These are phyloP conservation scores for Agonopterix alstromeriana DNA, from an alignment of 2,888 invertebrate species.

Conservation along the genomic window DNA sequence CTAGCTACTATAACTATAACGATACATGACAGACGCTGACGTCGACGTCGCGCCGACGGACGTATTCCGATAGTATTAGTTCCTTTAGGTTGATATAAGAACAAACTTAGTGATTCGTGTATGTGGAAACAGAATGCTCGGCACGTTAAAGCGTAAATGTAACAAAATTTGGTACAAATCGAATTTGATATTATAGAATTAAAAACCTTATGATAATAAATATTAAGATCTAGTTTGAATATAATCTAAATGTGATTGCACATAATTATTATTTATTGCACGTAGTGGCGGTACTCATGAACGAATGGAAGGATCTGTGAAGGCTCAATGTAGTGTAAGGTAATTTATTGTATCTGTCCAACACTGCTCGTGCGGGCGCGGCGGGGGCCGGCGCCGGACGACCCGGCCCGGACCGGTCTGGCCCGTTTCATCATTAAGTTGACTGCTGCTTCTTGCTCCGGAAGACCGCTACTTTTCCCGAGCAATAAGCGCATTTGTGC, in stretches of 20 bases:
- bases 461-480: constrained; percentile 73
- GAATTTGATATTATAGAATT: constrained; percentile 50
- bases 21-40: constrained; percentile 37
- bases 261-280: constrained; percentile 50
- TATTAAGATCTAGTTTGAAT: constrained; percentile 35
- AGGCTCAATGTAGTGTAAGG: constrained; percentile 40
- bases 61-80: constrained; percentile 31
- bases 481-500: constrained; percentile 66
- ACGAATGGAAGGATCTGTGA: constrained; percentile 10
- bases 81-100: constrained; percentile 29
- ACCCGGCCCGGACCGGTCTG: constrained; percentile 13
- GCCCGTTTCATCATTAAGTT: background rate
- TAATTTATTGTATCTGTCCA: constrained; percentile 22
- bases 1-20: constrained; percentile 39
- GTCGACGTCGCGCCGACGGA: constrained; percentile 10
- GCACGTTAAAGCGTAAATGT: constrained; percentile 2
- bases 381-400: constrained; percentile 14
- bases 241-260: constrained; percentile 57
- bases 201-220: constrained; percentile 35
- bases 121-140: background rate
- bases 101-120: constrained; percentile 18
- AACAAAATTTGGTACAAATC: constrained; percentile 64
- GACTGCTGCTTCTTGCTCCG: constrained; percentile 65
- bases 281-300: constrained; percentile 29
- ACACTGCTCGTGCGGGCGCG: constrained; percentile 7